Conservation (phyloP, 1,140 invertebrate species). For the Monomorium pharaonis region DNA sequence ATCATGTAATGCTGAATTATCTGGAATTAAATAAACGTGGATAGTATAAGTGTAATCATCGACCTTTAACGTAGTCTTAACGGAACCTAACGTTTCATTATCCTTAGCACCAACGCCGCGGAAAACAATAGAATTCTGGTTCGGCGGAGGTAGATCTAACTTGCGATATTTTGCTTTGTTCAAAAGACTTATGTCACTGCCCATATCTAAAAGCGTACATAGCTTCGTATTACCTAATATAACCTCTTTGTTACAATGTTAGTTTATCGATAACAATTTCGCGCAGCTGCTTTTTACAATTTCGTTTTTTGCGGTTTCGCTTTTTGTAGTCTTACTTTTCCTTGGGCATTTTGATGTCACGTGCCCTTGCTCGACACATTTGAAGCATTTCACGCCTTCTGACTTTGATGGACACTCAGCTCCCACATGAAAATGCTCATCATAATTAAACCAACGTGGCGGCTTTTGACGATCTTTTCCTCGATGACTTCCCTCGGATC, state of each 20-base stretch:
- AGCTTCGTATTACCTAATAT: neutral
- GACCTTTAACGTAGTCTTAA: neutral
- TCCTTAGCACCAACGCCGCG: neutral
- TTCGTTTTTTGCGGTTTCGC: neutral
- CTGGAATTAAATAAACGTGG: neutral
- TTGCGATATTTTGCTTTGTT: neutral
- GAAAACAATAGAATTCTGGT: neutral
- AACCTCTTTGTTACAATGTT: neutral
- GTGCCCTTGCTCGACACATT: neutral
- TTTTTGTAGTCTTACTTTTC: neutral
- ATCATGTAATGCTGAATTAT: neutral
- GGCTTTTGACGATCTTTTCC: too few species aligned
- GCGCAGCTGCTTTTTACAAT: neutral
- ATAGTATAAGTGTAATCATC: neutral
- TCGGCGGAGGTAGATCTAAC: neutral
- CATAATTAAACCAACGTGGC: neutral
- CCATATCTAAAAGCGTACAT: neutral
- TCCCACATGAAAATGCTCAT: neutral
- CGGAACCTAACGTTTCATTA: neutral
- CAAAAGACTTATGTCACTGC: neutral
- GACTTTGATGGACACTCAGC: neutral
- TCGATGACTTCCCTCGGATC: too few species aligned
- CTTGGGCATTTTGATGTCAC: neutral
- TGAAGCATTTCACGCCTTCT: neutral
- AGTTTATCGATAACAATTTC: neutral